A percentile compares a stretch with the other conserved stretches of the same genome.
Evolutionary conservation across 2,113 vertebrate species (phyloP).

Genomic region (Bagarius yarrelli): DNA sequence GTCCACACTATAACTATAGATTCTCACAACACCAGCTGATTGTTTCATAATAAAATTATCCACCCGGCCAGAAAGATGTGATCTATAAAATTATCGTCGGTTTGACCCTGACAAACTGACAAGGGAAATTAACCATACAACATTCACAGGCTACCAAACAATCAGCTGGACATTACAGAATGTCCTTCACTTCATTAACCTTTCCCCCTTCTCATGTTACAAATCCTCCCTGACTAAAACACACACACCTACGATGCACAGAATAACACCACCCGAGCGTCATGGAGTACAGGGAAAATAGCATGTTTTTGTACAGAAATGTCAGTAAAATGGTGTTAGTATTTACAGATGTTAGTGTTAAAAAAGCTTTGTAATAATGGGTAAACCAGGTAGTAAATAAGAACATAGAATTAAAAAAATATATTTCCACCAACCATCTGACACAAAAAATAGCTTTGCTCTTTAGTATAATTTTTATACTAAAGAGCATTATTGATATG

Average conservation of each 20-base stretch:
- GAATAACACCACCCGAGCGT: not conserved
- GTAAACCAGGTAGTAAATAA: no score
- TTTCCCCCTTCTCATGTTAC: conserved; percentile 11
- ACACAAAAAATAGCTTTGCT: no score
- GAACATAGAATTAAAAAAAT: no score
- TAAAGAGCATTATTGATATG: no score
- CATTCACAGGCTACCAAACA: not conserved
- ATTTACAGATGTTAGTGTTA: no score
- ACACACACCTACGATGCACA: not conserved
- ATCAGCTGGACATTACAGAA: conserved; percentile 8
- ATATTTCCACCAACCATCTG: no score
- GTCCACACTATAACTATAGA: not conserved
- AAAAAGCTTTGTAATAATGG: no score
- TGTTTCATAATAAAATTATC: not conserved
- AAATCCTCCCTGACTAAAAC: not conserved
- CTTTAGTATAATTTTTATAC: no score
- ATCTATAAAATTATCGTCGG: not conserved
- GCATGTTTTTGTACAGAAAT: no score
- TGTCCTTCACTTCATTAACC: conserved; percentile 24
- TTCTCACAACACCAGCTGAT: not conserved
- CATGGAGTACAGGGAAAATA: no score
- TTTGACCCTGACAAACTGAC: not conserved
- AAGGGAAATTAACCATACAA: not conserved
- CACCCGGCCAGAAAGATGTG: not conserved
- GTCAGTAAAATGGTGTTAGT: no score